phyloP scores from a whole-genome alignment of 2,888 invertebrate genomes.

The Aspidiotus rigidus region DNA sequence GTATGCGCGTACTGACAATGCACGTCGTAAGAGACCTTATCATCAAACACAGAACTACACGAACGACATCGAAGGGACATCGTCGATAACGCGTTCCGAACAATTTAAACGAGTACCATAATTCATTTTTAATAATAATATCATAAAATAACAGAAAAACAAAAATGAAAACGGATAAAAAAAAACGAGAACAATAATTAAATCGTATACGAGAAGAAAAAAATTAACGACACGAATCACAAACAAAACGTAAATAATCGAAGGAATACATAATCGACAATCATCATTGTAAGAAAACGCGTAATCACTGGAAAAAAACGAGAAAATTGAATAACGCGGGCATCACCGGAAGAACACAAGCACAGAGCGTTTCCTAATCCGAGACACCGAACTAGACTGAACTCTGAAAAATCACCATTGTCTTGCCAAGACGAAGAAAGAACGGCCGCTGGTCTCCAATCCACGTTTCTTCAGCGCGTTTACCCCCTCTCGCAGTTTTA shows the following conservation, averaged over 20 bases:
- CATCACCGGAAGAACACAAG: background rate
- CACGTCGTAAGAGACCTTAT: slow-evolving; percentile 25
- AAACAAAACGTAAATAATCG: background rate
- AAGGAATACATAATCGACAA: too few relatives aligned
- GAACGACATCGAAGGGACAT: slow-evolving; percentile 25
- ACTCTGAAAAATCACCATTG: background rate
- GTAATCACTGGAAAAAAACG: background rate
- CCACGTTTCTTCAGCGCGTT: background rate
- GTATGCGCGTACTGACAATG: slow-evolving; percentile 29
- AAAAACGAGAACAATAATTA: too few relatives aligned
- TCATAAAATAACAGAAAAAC: background rate
- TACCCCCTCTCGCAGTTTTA: background rate
- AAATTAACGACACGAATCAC: background rate
- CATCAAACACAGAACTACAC: slow-evolving; percentile 28
- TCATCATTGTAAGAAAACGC: background rate
- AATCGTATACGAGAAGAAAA: background rate
- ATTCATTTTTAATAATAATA: background rate
- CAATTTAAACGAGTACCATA: too few relatives aligned
- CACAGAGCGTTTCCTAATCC: background rate
- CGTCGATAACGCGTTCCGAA: slow-evolving; percentile 1
- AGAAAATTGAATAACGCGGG: background rate
- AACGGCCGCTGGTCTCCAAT: background rate
- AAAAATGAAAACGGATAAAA: too few relatives aligned
- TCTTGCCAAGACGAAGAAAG: background rate
- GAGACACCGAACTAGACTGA: background rate